Conservation (phyloP, 1,140 invertebrate species). For the Drosophila pseudoananassae region DNA sequence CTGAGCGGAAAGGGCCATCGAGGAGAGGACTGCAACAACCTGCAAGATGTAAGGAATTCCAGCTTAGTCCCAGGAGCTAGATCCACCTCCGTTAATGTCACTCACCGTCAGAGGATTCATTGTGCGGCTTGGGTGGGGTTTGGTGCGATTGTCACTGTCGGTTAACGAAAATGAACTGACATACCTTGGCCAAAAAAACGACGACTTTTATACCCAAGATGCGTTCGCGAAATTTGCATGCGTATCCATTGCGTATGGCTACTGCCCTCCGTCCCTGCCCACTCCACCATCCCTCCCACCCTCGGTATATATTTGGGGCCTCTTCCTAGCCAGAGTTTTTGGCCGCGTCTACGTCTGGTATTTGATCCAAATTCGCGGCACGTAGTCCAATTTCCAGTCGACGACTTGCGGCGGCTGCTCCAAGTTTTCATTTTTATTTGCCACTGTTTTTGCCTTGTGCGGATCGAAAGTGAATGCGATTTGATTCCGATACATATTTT, state of each 20-base stretch:
- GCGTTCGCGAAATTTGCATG: conserved; percentile 73
- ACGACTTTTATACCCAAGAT: conserved; percentile 75
- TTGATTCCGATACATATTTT: conserved; percentile 34
- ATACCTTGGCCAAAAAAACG: conserved; percentile 69
- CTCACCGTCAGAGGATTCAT: conserved; percentile 84
- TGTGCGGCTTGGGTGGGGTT: conserved; percentile 71
- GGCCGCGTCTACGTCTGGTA: conserved; percentile 28
- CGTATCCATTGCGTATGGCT: conserved; percentile 47
- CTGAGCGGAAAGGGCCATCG: conserved; percentile 72
- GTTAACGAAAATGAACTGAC: conserved; percentile 84
- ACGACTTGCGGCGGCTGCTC: conserved; percentile 20
- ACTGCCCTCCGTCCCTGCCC: conserved; percentile 6
- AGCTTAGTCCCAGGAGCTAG: not conserved
- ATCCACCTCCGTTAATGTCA: not conserved
- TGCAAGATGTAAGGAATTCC: conserved; percentile 14
- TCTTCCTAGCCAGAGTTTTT: conserved; percentile 31
- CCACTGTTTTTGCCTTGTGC: conserved; percentile 37
- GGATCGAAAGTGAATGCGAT: conserved; percentile 74
- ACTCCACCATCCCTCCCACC: not conserved
- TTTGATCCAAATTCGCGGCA: conserved; percentile 72
- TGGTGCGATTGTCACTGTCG: conserved; percentile 78
- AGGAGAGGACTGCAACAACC: conserved; percentile 82
- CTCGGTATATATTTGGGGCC: not conserved
- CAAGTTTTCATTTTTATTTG: conserved; percentile 54
- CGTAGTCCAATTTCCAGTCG: conserved; percentile 60